phyloP scores from a whole-genome alignment of 2,888 invertebrate species.

The Hedychridium roseum region DNA sequence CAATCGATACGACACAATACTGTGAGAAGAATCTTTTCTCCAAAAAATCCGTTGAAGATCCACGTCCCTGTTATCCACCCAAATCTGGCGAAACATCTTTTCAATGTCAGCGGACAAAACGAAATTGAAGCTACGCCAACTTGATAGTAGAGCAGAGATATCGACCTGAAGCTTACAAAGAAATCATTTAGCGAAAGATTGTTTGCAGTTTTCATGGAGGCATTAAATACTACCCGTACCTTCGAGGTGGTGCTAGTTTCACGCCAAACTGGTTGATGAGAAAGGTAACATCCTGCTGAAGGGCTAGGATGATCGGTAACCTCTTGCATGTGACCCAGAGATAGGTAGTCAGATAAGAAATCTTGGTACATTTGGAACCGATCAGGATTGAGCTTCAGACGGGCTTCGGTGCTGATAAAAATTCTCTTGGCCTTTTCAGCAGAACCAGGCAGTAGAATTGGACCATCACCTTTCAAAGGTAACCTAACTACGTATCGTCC shows the following conservation, averaged over 20 bases:
- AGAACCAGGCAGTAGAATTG: neutral
- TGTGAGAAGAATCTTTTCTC: neutral
- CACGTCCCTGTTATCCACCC: neutral
- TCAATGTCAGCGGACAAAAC: slow-evolving; percentile 35
- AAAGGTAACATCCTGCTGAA: slow-evolving; percentile 14
- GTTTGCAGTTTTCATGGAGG: slow-evolving; percentile 26
- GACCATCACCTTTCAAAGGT: neutral
- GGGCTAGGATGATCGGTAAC: neutral
- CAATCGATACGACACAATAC: neutral
- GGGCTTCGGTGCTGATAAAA: neutral
- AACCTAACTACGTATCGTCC: neutral
- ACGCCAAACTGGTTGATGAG: slow-evolving; percentile 38
- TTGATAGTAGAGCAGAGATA: slow-evolving; percentile 4
- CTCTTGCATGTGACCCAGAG: neutral
- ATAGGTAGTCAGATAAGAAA: neutral
- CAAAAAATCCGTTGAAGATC: slow-evolving; percentile 2
- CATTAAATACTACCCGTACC: slow-evolving; percentile 44
- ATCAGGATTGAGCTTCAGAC: neutral
- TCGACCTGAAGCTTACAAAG: slow-evolving; percentile 18
- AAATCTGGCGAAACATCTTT: slow-evolving; percentile 40
- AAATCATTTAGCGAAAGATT: slow-evolving; percentile 32
- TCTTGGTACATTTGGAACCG: neutral
- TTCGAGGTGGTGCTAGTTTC: slow-evolving; percentile 34
- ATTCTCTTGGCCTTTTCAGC: neutral
- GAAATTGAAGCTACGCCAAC: slow-evolving; percentile 12